A percentile compares a stretch with the other conserved stretches of the same genome.
Conservation (phyloP, 2,797 vertebrate genomes). For the Amazona ochrocephala region DNA sequence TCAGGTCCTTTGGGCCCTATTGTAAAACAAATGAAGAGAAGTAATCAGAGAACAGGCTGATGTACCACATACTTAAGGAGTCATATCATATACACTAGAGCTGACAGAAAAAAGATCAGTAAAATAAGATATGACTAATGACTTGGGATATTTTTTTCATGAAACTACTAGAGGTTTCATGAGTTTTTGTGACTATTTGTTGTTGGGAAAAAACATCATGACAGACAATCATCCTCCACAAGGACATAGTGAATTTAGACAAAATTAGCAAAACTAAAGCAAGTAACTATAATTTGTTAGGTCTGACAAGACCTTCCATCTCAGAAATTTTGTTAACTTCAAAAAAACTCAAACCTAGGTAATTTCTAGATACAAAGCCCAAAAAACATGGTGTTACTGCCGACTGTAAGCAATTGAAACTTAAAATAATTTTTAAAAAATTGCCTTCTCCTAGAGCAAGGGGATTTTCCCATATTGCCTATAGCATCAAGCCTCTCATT, state of each 20-base stretch:
- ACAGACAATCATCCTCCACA: neutral
- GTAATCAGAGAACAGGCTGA: constrained; percentile 15
- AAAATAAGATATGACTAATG: constrained; percentile 17
- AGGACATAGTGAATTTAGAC: neutral
- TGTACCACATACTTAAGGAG: constrained; percentile 6
- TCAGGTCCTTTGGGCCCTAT: neutral
- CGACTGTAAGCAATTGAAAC: constrained; percentile 31
- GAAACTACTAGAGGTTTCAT: neutral
- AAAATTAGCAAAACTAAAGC: neutral
- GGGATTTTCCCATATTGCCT: neutral
- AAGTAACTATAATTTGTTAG: neutral
- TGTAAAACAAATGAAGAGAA: neutral
- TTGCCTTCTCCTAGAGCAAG: neutral
- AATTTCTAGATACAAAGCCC: neutral
- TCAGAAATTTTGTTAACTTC: neutral
- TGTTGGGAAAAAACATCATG: neutral
- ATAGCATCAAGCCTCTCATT: neutral
- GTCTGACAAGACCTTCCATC: neutral
- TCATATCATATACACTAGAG: constrained; percentile 28
- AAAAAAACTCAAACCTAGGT: neutral
- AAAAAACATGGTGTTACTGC: neutral
- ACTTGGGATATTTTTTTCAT: neutral
- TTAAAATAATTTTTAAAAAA: neutral
- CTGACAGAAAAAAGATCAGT: constrained; percentile 32
- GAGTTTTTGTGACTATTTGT: neutral